phyloP scores from a whole-genome alignment of 2,797 vertebrate species.

The Manis javanica region DNA sequence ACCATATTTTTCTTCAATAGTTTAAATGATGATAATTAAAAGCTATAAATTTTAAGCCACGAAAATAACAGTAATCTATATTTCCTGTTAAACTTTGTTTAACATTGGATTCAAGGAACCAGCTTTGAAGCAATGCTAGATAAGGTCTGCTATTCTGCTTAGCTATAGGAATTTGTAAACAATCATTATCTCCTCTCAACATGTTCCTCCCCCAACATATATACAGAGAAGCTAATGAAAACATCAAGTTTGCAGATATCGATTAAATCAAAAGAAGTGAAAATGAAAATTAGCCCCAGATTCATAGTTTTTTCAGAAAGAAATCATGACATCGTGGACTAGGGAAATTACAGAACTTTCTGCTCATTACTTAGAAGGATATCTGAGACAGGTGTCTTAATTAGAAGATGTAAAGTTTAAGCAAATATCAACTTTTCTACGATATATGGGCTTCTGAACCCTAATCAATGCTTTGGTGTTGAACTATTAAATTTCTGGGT shows the following conservation, averaged over 20 bases:
- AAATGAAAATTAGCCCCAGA: background rate
- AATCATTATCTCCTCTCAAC: background rate
- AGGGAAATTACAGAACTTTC: background rate
- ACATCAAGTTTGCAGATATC: background rate
- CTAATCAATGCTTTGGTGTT: background rate
- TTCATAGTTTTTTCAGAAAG: background rate
- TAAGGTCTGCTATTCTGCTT: background rate
- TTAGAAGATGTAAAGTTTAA: background rate
- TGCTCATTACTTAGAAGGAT: background rate
- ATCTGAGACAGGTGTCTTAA: background rate
- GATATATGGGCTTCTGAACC: background rate
- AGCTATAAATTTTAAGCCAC: constrained; percentile 59
- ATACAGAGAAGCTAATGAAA: background rate
- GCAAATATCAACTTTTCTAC: background rate
- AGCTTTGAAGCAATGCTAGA: background rate
- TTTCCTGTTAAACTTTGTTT: constrained; percentile 61
- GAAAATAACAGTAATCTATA: constrained; percentile 52
- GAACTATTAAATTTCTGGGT: background rate
- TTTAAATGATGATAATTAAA: constrained; percentile 71
- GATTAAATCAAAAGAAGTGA: constrained; percentile 3
- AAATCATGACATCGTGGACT: background rate
- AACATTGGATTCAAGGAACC: constrained; percentile 44
- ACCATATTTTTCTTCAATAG: constrained; percentile 36
- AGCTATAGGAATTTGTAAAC: background rate
- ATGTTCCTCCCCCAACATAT: background rate